phyloP scores from a whole-genome alignment of 1,140 invertebrate genomes.

The Mercenaria mercenaria region DNA sequence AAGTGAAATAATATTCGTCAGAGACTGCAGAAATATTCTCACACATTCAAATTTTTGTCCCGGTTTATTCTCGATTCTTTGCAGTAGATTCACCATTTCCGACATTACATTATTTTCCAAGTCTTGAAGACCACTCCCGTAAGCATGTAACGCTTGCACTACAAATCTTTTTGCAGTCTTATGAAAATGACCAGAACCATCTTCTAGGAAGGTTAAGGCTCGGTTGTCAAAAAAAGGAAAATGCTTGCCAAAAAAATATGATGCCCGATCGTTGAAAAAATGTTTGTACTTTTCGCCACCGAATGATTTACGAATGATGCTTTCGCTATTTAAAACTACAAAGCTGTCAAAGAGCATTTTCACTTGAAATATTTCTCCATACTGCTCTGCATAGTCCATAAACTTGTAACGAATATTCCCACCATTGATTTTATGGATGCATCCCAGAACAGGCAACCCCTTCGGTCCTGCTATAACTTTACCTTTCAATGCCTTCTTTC shows the following conservation, averaged over 20 bases:
- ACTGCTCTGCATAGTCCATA: not conserved
- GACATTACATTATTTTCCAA: not conserved
- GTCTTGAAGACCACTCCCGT: not conserved
- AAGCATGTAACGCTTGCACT: not conserved
- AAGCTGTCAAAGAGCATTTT: not conserved
- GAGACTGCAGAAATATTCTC: not conserved
- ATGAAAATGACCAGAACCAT: not conserved
- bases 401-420: not conserved
- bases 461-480: not conserved
- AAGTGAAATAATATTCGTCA: not conserved
- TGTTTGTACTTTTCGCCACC: too few species aligned
- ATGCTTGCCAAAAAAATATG: not conserved
- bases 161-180: not conserved
- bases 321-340: not conserved
- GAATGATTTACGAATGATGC: not conserved
- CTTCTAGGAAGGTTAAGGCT: not conserved
- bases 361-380: slow-evolving; percentile 1
- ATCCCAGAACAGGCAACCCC: not conserved
- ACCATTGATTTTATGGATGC: not conserved
- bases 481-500: not conserved
- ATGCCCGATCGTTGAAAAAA: not conserved
- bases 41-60: not conserved
- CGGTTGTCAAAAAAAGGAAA: not conserved
- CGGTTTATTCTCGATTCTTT: not conserved
- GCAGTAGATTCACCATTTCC: not conserved